Conservation (phyloP, 2,113 vertebrate species). For the Danionella cerebrum region DNA sequence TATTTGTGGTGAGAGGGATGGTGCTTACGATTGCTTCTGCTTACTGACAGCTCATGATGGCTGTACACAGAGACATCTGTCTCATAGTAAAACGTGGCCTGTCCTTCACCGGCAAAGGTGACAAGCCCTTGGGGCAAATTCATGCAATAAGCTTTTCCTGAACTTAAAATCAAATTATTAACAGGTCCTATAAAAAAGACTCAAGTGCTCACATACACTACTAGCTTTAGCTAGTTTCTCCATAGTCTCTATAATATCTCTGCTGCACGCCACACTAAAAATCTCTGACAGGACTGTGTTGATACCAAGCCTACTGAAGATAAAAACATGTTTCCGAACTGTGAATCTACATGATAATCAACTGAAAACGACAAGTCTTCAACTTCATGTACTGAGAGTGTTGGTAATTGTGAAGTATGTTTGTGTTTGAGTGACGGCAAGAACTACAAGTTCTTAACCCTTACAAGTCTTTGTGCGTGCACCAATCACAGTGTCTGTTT, state of each 20-base stretch:
- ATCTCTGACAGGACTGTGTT: neutral
- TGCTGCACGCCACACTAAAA: neutral
- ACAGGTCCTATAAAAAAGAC: too few relatives aligned
- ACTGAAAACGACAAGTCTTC: neutral
- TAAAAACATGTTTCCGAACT: neutral
- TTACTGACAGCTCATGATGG: slow-evolving; percentile 36
- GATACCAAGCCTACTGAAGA: neutral
- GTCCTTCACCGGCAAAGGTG: slow-evolving; percentile 37
- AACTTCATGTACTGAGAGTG: neutral
- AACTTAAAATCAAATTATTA: too few relatives aligned
- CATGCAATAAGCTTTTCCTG: slow-evolving; percentile 14
- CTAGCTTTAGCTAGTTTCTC: neutral
- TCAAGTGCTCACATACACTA: too few relatives aligned
- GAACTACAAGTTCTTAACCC: too few relatives aligned
- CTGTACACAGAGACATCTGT: slow-evolving; percentile 40
- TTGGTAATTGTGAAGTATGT: neutral
- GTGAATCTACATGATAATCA: too few relatives aligned
- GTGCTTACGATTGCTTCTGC: neutral
- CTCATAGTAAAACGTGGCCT: slow-evolving; percentile 28
- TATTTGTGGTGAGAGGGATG: slow-evolving; percentile 8
- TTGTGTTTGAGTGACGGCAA: neutral
- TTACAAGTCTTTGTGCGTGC: too few relatives aligned
- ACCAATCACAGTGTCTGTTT: too few relatives aligned
- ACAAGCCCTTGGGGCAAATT: slow-evolving; percentile 31
- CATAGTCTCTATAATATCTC: neutral